Conservation (phyloP, 2,113 vertebrate species). For the Anguilla japonica region DNA sequence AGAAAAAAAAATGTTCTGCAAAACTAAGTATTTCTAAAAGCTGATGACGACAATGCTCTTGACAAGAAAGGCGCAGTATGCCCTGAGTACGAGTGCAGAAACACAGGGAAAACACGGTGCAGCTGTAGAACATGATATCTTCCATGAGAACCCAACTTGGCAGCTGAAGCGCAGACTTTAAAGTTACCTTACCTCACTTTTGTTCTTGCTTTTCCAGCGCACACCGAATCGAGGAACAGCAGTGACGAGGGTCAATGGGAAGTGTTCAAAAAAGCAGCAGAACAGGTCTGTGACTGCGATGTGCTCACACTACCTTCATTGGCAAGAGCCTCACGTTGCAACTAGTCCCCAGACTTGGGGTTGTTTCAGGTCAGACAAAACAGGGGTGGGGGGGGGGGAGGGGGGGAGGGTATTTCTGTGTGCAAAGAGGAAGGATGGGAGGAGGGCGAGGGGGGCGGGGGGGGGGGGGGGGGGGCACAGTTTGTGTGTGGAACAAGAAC, state of each 20-base stretch:
- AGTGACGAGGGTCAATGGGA: background rate
- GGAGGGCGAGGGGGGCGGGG: too few species aligned
- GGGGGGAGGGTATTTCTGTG: background rate
- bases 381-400: background rate
- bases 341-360: background rate
- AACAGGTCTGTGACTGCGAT: background rate
- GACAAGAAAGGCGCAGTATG: too few species aligned
- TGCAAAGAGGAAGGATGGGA: background rate
- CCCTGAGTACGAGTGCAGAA: too few species aligned
- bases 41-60: too few species aligned
- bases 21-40: too few species aligned
- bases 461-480: background rate
- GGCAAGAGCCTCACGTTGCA: slow-evolving; percentile 4
- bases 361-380: slow-evolving; percentile 9
- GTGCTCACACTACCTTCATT: background rate
- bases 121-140: too few species aligned
- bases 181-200: background rate
- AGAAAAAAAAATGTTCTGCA: too few species aligned
- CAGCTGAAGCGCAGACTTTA: background rate
- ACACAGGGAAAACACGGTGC: too few species aligned
- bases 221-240: background rate
- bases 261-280: background rate
- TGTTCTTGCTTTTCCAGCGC: background rate
- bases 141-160: background rate
- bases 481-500: background rate